These are phyloP conservation scores for Plebejus argus DNA, from an alignment of 2,888 invertebrate genomes.

Conservation along the genomic window DNA sequence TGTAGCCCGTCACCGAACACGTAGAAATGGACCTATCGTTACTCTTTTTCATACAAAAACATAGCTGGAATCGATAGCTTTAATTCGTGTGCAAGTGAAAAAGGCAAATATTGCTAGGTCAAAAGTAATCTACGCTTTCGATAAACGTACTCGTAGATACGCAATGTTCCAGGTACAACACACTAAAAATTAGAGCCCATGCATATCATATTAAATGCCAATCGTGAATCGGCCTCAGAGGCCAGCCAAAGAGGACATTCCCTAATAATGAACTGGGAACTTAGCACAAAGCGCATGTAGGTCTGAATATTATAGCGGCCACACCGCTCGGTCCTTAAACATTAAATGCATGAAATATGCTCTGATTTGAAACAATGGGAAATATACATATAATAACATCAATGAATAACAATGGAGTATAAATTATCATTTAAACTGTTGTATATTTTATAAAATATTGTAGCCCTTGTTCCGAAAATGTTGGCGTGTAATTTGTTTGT, in stretches of 20 bases:
- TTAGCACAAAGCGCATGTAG: constrained; percentile 17
- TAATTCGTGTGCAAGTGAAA: neutral
- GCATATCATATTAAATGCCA: constrained; percentile 18
- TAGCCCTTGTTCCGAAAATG: constrained; percentile 65
- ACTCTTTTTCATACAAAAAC: neutral
- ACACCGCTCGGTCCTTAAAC: constrained; percentile 60
- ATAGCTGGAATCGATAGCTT: neutral
- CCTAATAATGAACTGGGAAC: constrained; percentile 19
- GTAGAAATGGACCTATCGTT: neutral
- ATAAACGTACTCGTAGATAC: neutral
- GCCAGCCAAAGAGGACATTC: neutral
- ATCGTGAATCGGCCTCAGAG: neutral
- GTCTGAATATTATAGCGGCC: constrained; percentile 39
- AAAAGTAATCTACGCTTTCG: neutral
- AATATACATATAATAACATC: constrained; percentile 82
- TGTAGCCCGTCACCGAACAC: neutral
- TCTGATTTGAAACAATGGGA: constrained; percentile 81
- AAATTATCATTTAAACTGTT: constrained; percentile 81
- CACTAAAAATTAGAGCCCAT: constrained; percentile 12
- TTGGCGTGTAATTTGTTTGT: constrained; percentile 56
- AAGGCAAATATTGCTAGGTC: neutral
- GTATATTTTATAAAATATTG: constrained; percentile 80
- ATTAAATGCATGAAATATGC: constrained; percentile 81
- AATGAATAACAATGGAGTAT: constrained; percentile 81
- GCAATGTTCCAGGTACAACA: neutral